Evolutionary conservation across 2,113 vertebrate species (phyloP), one percentile per base, ranked within the genome.

Genomic region (Micronycteris hirsuta): DNA sequence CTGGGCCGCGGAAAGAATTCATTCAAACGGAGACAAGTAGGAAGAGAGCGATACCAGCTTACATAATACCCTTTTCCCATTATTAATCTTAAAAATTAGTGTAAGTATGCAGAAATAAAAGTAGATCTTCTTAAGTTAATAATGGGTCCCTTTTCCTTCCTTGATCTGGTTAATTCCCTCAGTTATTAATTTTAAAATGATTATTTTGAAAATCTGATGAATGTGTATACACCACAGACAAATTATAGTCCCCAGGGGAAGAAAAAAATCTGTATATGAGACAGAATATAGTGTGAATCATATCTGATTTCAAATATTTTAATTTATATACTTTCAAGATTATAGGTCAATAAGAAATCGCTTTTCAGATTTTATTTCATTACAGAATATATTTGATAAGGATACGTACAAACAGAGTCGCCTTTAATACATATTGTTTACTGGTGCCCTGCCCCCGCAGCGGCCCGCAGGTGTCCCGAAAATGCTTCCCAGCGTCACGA

Each of bases 401-500:
- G 90, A 92, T 93, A 93, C 92, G 78, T 67, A 96, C 70, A 96
- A 88, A 94, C 86, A 87, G 97, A 54, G 84, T 96, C 95, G 83
- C 91, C 98, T 95, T 97, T 97, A 93, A 97, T 97, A 97, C 97
- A 91, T 61, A 89, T n/a, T 47, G 41, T 96, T 98, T 97, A 94
- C 97, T 96, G 93, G 96, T 88, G 97, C 94, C 98, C 98, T 95
- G 97, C 97, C 96, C 92, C 97, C 73, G 63, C 96, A 94, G 97
- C 97, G 94, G 96, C 97, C 88, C 95, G 89, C 97, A 97, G 97
- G 96, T 96, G 97, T 89, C 96, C 97, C 93, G 93, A 97, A 96
- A 97, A 95, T 12, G 97, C 92, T 84, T 96, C 96, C 96, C 96
- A 95, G 96, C 80, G 89, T 95, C 93, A 86, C 28, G 92, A 92